Evolutionary conservation across 2,888 invertebrate genomes (phyloP).

Genomic region (Formica aserva): DNA sequence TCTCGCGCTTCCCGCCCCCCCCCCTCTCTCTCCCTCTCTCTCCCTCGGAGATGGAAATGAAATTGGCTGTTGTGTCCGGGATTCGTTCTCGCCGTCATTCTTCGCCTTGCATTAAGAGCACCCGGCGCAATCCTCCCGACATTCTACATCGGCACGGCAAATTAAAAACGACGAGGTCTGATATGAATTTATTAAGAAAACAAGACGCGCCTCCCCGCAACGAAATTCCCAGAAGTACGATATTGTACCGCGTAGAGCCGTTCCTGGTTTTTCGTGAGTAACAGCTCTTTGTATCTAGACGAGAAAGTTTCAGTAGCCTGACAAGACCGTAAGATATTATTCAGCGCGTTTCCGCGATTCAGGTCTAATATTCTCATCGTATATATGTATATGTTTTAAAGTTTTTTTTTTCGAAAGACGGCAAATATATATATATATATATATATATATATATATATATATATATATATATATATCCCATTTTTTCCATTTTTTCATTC

Average conservation of each 20-base stretch:
- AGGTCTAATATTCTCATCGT: neutral
- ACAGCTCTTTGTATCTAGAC: neutral
- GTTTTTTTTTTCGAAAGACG: too few species aligned
- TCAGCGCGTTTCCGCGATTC: neutral
- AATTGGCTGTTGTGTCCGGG: slow-evolving; percentile 47
- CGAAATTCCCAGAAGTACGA: neutral
- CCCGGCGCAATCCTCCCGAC: slow-evolving; percentile 22
- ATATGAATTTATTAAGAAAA: slow-evolving; percentile 46
- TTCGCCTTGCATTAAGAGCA: slow-evolving; percentile 33
- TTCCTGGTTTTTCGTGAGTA: neutral
- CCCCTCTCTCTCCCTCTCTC: too few species aligned
- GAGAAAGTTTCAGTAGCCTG: neutral
- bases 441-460: too few species aligned
- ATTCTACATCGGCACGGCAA: slow-evolving; percentile 4
- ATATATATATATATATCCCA: too few species aligned
- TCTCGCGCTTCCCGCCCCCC: neutral
- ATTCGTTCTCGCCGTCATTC: slow-evolving; percentile 32
- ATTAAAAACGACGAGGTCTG: slow-evolving; percentile 35
- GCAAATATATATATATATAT: too few species aligned
- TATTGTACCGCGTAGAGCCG: neutral
- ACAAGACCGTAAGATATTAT: neutral
- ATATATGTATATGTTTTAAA: too few species aligned
- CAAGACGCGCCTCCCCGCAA: neutral
- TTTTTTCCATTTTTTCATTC: too few species aligned
- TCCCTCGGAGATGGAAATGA: slow-evolving; percentile 38